phyloP scores from a whole-genome alignment of 1,140 invertebrate genomes.

The Drosophila suzukii region DNA sequence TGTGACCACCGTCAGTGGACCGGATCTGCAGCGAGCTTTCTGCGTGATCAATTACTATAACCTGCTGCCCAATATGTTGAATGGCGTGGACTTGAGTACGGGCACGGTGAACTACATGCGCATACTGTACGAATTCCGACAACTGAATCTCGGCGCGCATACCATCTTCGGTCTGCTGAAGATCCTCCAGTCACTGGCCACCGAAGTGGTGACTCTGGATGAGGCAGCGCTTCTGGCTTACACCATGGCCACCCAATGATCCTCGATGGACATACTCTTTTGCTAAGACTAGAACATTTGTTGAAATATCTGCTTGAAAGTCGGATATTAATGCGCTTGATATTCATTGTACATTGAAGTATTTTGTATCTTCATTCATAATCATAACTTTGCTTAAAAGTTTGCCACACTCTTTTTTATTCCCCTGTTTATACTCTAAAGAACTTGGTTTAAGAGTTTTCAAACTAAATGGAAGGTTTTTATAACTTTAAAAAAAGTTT shows the following conservation, averaged over 20 bases:
- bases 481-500: too few species aligned
- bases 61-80: slow-evolving; percentile 85
- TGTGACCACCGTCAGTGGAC: slow-evolving; percentile 57
- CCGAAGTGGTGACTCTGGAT: slow-evolving; percentile 19
- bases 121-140: slow-evolving; percentile 76
- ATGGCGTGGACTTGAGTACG: slow-evolving; percentile 61
- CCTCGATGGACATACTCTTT: neutral
- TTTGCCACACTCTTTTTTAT: neutral
- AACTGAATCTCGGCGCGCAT: slow-evolving; percentile 70
- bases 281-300: neutral
- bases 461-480: too few species aligned
- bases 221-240: slow-evolving; percentile 32
- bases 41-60: slow-evolving; percentile 87
- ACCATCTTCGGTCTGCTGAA: slow-evolving; percentile 78
- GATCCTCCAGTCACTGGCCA: slow-evolving; percentile 74
- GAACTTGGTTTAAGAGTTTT: too few species aligned
- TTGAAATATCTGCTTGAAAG: neutral
- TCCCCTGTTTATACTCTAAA: too few species aligned
- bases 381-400: slow-evolving; percentile 1
- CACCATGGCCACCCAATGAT: slow-evolving; percentile 21
- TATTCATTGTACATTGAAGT: slow-evolving; percentile 1
- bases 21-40: slow-evolving; percentile 84
- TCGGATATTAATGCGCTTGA: neutral
- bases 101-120: slow-evolving; percentile 78
- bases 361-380: neutral